Conservation (phyloP, 2,888 invertebrate species). For the Coremacera marginata region DNA sequence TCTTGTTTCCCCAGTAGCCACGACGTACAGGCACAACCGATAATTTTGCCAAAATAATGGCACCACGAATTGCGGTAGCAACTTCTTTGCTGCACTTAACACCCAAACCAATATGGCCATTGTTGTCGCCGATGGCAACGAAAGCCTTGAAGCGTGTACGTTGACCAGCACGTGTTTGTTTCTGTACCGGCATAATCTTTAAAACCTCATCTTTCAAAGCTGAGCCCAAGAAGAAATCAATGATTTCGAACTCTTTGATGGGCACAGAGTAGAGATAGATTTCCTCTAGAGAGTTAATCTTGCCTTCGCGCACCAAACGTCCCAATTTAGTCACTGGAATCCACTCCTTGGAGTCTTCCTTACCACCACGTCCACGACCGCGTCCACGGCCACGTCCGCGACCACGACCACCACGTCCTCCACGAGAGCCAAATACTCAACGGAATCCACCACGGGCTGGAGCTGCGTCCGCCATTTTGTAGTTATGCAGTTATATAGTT, state of each 20-base stretch:
- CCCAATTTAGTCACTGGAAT: constrained; percentile 98
- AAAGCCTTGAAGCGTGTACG: constrained; percentile 98
- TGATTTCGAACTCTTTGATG: constrained; percentile 99
- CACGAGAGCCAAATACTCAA: constrained; percentile 87
- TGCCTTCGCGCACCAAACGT: constrained; percentile 95
- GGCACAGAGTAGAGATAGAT: constrained; percentile 98
- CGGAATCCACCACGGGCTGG: constrained; percentile 96
- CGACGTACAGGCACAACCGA: too few species aligned
- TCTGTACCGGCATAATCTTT: constrained; percentile 99
- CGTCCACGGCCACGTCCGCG: constrained; percentile 81
- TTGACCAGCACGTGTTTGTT: constrained; percentile 99
- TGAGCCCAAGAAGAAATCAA: constrained; percentile 95
- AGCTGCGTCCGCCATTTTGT: constrained; percentile 96
- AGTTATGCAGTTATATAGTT: too few species aligned
- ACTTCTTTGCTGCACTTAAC: constrained; percentile 99
- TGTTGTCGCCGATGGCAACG: constrained; percentile 97
- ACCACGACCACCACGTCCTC: constrained; percentile 81
- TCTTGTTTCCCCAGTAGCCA: too few species aligned
- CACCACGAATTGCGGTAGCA: constrained; percentile 98
- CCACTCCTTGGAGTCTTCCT: constrained; percentile 97
- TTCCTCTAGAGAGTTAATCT: constrained; percentile 95
- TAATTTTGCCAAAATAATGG: too few species aligned
- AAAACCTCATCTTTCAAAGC: constrained; percentile 97
- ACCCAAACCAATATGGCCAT: constrained; percentile 98
- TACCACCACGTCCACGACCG: constrained; percentile 67